Conservation (phyloP, 2,888 invertebrate species). For the Ochlodes sylvanus region DNA sequence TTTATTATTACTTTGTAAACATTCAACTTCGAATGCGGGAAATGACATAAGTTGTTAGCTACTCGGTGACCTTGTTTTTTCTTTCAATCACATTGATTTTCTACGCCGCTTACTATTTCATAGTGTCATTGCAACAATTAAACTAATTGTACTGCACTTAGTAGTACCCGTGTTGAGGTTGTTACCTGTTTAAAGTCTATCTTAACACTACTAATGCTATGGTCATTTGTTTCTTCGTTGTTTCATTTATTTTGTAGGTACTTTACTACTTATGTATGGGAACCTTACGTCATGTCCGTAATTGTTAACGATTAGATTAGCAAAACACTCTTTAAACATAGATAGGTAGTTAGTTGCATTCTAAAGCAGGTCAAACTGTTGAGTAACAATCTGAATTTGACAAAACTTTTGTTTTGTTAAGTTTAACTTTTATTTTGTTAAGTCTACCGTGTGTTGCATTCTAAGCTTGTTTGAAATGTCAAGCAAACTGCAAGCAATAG, state of each 20-base stretch:
- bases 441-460: no score
- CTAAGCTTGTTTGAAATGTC: no score
- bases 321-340: neutral
- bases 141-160: constrained; percentile 15
- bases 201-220: neutral
- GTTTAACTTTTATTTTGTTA: no score
- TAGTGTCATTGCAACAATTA: constrained; percentile 5
- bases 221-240: constrained; percentile 5
- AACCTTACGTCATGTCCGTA: constrained; percentile 40
- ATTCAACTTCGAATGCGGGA: neutral
- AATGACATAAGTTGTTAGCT: constrained; percentile 6
- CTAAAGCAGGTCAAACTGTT: neutral
- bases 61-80: constrained; percentile 44
- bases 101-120: constrained; percentile 16
- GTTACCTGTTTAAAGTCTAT: neutral
- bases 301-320: constrained; percentile 22
- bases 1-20: constrained; percentile 7
- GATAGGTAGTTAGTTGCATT: neutral
- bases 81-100: constrained; percentile 33
- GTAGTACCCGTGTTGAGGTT: neutral
- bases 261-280: constrained; percentile 5
- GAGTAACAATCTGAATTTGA: no score
- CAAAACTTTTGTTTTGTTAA: no score
- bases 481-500: no score
- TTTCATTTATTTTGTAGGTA: neutral